Base-by-base conservation (phyloP, 2,113 vertebrate species). In the Pangasianodon gigas region DNA sequence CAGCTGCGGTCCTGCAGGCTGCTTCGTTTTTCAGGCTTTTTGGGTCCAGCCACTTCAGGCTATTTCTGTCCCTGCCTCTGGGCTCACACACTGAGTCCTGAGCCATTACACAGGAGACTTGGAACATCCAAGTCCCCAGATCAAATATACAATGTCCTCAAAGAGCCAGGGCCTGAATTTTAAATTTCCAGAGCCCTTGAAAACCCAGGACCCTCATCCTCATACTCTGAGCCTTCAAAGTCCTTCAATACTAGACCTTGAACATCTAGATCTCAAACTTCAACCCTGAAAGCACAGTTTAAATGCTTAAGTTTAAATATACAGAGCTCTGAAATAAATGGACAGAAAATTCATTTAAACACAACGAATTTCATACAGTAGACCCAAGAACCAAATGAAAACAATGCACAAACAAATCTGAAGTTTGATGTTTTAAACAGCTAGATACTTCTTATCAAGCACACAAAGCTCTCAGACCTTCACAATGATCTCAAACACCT, bases 11-110 rank as follows among this genome's bases (percentile, higher is more conserved):
- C 69, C 85, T 87, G 6, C 32, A 54, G 26, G 77, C 60, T 37
- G 44, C 79, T 88, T n/a, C 7, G 19, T 56, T 84, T 62, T 81
- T 84, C 88, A 84, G 19, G 79, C 89, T 91, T 89, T 87, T 75
- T 81, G 62, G 77, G 71, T 81, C 80, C 60, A 86, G 84, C 46
- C 74, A 51, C 82, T 77, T 48, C 46, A 18, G 89, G 60, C 58
- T 89, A 87, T 86, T 92, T 74, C 86, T 75, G 83, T 88, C 82
- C 60, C 71, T 82, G 46, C 89, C 65, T 89, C 81, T 90, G 86
- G 89, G 52, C 79, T 84, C 84, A 56, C 90, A 54, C 52, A 69
- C 85, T 67, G 58, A 69, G 67, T 86, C 52, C 80, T 65, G 21
- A 48, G 41, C 83, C 82, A 86, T 71, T 67, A 60, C 81, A 88